Evolutionary conservation across 2,888 invertebrate genomes (phyloP).

Genomic region (Ptychoptera contaminata): DNA sequence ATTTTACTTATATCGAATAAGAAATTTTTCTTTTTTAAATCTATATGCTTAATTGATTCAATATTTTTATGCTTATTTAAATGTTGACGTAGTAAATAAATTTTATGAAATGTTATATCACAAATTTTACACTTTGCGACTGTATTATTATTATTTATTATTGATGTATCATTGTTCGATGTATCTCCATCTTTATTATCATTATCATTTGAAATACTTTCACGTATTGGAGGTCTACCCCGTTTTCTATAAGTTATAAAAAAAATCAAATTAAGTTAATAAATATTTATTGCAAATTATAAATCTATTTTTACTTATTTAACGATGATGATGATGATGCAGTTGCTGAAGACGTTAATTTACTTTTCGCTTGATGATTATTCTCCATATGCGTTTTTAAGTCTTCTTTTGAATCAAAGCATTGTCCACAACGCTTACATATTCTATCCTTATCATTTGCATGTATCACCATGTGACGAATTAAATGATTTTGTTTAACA

Average conservation of each 20-base stretch:
- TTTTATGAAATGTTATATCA: slow-evolving; percentile 6
- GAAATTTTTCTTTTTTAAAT: slow-evolving; percentile 6
- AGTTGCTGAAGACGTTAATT: not conserved
- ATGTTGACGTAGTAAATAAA: slow-evolving; percentile 4
- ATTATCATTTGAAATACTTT: not conserved
- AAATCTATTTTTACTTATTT: not conserved
- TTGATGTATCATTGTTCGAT: not conserved
- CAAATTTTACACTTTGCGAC: slow-evolving; percentile 7
- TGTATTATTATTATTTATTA: not conserved
- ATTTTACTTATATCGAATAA: slow-evolving; percentile 7
- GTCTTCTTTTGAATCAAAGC: slow-evolving; percentile 2
- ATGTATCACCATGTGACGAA: slow-evolving; percentile 9
- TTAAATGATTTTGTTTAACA: slow-evolving; percentile 9
- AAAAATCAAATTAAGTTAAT: not conserved
- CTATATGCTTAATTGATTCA: slow-evolving; percentile 5
- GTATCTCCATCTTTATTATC: not conserved
- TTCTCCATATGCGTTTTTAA: slow-evolving; percentile 5
- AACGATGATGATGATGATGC: not conserved
- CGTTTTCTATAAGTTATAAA: not conserved
- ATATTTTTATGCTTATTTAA: slow-evolving; percentile 3
- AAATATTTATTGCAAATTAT: not conserved
- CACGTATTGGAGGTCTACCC: slow-evolving; percentile 3
- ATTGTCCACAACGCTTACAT: slow-evolving; percentile 4
- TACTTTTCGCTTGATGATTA: not conserved
- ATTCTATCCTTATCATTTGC: not conserved